These are phyloP conservation scores for Phania funesta DNA, from an alignment of 2,888 invertebrate species.

Conservation along the genomic window DNA sequence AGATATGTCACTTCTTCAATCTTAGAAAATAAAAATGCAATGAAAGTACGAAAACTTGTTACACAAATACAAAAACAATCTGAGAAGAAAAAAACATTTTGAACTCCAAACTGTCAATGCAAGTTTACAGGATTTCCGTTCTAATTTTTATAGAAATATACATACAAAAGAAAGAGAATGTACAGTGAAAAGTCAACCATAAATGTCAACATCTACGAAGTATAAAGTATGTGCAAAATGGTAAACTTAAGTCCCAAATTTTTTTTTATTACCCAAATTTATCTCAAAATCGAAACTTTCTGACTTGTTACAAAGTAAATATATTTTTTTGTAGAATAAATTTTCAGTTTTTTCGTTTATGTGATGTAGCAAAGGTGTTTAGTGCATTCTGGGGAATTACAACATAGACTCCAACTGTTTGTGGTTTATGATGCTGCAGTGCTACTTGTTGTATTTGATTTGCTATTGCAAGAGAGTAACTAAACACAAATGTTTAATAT, in stretches of 20 bases:
- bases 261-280: too few species aligned
- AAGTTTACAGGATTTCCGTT: slow-evolving; percentile 6
- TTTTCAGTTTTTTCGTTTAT: slow-evolving; percentile 2
- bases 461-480: slow-evolving; percentile 66
- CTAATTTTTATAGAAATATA: neutral
- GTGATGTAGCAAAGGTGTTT: slow-evolving; percentile 61
- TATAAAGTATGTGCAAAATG: slow-evolving; percentile 35
- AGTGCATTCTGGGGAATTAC: slow-evolving; percentile 60
- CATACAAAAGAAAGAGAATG: too few species aligned
- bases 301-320: slow-evolving; percentile 34
- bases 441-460: slow-evolving; percentile 62
- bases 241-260: too few species aligned
- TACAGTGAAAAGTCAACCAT: slow-evolving; percentile 53
- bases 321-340: neutral
- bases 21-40: slow-evolving; percentile 3
- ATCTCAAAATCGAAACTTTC: too few species aligned
- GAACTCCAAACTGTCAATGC: slow-evolving; percentile 40
- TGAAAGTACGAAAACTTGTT: slow-evolving; percentile 20
- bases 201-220: slow-evolving; percentile 54
- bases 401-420: slow-evolving; percentile 8
- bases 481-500: slow-evolving; percentile 41
- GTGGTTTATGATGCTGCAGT: slow-evolving; percentile 21
- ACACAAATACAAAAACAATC: slow-evolving; percentile 4
- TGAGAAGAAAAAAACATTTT: slow-evolving; percentile 22
- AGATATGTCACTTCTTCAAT: slow-evolving; percentile 47